phyloP scores from a whole-genome alignment of 1,140 invertebrate genomes.

The Solenopsis fugax region DNA sequence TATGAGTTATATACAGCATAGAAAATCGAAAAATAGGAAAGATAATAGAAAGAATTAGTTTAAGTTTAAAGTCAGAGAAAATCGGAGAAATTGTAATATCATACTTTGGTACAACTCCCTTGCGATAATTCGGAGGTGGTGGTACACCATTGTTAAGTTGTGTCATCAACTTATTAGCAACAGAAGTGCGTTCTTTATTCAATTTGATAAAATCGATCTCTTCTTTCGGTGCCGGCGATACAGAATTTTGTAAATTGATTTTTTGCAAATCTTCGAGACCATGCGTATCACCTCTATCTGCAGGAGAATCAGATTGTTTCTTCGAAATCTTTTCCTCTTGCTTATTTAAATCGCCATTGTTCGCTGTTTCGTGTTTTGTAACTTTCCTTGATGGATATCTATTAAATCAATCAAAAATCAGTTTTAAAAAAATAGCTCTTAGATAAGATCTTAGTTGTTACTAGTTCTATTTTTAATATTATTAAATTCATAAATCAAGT shows the following conservation, averaged over 20 bases:
- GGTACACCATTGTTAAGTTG: conserved; percentile 76
- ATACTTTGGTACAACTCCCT: conserved; percentile 86
- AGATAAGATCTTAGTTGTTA: neutral
- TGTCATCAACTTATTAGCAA: conserved; percentile 74
- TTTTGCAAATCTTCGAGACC: conserved; percentile 27
- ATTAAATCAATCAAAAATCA: conserved; percentile 13
- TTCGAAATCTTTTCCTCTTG: conserved; percentile 28
- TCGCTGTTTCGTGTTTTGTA: conserved; percentile 31
- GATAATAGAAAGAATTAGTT: neutral
- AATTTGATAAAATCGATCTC: conserved; percentile 72
- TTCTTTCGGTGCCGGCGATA: conserved; percentile 46
- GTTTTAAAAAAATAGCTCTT: neutral
- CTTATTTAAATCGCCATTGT: conserved; percentile 29
- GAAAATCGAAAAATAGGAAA: neutral
- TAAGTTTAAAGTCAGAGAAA: neutral
- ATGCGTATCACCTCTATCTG: conserved; percentile 65
- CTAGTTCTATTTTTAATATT: neutral
- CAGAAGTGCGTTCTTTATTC: conserved; percentile 72
- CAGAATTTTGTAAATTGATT: conserved; percentile 38
- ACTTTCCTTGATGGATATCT: conserved; percentile 69
- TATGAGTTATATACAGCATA: neutral
- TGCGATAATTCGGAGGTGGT: conserved; percentile 80
- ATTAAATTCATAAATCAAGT: conserved; percentile 9
- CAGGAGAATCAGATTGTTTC: conserved; percentile 51
- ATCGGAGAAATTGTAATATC: conserved; percentile 51